These are phyloP conservation scores for Catharus bicknelli DNA, from an alignment of 2,113 vertebrate genomes.

Conservation along the genomic window DNA sequence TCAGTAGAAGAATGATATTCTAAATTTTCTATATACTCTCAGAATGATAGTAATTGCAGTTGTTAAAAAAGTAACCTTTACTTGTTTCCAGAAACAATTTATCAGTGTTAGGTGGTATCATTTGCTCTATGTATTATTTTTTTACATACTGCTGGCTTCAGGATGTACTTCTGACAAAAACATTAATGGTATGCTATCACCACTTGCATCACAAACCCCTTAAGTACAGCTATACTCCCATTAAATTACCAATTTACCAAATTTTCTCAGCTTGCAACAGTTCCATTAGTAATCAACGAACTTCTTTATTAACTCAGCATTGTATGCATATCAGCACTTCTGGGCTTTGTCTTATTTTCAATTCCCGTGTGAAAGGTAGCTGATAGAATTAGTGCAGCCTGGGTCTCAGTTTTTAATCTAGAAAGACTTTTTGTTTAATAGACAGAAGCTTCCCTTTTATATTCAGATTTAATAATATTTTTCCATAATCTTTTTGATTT, in stretches of 20 bases:
- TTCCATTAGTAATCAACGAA: background rate
- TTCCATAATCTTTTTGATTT: constrained; percentile 1
- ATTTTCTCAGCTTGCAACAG: background rate
- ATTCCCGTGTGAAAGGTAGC: background rate
- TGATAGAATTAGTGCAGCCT: background rate
- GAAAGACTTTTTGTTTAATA: background rate
- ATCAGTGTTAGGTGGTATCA: background rate
- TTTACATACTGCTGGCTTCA: background rate
- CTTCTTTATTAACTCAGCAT: background rate
- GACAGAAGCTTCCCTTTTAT: background rate
- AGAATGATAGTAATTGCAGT: background rate
- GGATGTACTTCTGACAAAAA: background rate
- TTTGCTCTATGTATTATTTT: background rate
- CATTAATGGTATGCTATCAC: background rate
- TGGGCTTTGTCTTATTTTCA: background rate
- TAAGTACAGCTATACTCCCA: background rate
- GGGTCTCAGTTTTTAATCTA: background rate
- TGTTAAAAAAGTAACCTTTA: background rate
- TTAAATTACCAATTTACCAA: background rate
- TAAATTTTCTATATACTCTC: background rate
- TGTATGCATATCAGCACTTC: background rate
- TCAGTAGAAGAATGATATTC: background rate
- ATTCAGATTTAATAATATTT: background rate
- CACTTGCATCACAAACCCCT: background rate
- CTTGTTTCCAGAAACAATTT: background rate